Evolutionary conservation across 2,888 invertebrate species (phyloP).

Genomic region (Drosophila fulvimacula): DNA sequence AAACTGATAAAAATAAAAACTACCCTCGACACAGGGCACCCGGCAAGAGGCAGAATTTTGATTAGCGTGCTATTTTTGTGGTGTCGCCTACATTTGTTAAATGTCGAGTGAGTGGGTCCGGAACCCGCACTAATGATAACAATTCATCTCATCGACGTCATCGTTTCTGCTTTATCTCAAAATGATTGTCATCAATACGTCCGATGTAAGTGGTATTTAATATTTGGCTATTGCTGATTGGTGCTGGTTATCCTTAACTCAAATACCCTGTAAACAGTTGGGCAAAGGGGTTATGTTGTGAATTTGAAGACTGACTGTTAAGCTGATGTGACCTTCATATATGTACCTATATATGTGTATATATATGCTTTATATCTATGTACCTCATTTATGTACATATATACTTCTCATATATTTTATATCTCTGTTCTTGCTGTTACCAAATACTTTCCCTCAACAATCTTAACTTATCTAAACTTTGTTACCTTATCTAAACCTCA

Average conservation of each 20-base stretch:
- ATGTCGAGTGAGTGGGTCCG: slow-evolving; percentile 53
- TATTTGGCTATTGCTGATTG: slow-evolving; percentile 7
- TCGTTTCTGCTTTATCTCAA: slow-evolving; percentile 46
- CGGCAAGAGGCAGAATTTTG: slow-evolving; percentile 14
- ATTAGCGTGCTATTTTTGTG: slow-evolving; percentile 22
- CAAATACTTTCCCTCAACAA: background rate
- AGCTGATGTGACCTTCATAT: background rate
- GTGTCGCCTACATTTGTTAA: slow-evolving; percentile 33
- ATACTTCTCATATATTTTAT: background rate
- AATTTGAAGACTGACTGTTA: background rate
- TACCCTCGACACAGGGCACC: slow-evolving; percentile 14
- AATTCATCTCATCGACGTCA: slow-evolving; percentile 57
- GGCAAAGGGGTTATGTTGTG: background rate
- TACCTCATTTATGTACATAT: background rate
- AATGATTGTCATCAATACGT: slow-evolving; percentile 74
- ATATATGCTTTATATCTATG: too few species aligned
- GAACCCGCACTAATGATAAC: slow-evolving; percentile 60
- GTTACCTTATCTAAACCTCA: background rate
- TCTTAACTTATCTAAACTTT: background rate
- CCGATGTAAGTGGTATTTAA: slow-evolving; percentile 65
- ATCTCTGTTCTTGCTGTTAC: too few species aligned
- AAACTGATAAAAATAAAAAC: slow-evolving; percentile 31
- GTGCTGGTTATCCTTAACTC: slow-evolving; percentile 1
- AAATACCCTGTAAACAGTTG: slow-evolving; percentile 3
- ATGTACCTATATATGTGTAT: background rate